Percentiles rank a stretch among this genome's conserved stretches.
phyloP scores from a whole-genome alignment of 2,888 invertebrate species.

The Spatulosminthurus flaviceps region DNA sequence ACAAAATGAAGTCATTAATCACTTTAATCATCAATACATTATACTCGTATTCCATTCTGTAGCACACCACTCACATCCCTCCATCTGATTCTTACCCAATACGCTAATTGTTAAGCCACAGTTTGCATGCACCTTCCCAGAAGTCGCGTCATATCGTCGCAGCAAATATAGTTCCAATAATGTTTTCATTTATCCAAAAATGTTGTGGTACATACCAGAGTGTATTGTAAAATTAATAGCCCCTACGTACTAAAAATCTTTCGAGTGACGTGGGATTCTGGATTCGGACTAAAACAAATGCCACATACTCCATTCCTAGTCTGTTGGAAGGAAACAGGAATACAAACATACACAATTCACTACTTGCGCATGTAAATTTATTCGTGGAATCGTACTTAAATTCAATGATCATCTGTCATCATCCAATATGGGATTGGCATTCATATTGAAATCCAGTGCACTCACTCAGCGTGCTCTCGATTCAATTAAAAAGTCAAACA shows the following conservation, averaged over 20 bases:
- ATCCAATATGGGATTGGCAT: not conserved
- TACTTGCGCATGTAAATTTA: not conserved
- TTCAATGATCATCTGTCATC: not conserved
- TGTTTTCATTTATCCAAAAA: not conserved
- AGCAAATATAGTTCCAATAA: not conserved
- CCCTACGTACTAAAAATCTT: not conserved
- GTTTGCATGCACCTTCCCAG: slow-evolving; percentile 43
- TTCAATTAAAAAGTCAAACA: not conserved
- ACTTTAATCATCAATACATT: not conserved
- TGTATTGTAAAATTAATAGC: not conserved
- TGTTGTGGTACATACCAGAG: not conserved
- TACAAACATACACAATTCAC: not conserved
- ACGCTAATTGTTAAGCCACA: slow-evolving; percentile 27
- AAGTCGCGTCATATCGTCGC: slow-evolving; percentile 31
- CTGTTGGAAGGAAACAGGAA: not conserved
- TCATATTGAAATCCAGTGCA: not conserved
- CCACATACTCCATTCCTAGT: not conserved
- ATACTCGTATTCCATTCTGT: not conserved
- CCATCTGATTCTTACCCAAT: not conserved
- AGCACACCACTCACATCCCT: not conserved
- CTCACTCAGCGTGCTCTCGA: not conserved
- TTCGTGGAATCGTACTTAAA: not conserved
- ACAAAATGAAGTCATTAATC: not conserved
- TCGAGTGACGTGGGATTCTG: not conserved
- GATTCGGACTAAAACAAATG: not conserved